Conservation (phyloP, 2,797 vertebrate species). For the Chloroceryle amazona region DNA sequence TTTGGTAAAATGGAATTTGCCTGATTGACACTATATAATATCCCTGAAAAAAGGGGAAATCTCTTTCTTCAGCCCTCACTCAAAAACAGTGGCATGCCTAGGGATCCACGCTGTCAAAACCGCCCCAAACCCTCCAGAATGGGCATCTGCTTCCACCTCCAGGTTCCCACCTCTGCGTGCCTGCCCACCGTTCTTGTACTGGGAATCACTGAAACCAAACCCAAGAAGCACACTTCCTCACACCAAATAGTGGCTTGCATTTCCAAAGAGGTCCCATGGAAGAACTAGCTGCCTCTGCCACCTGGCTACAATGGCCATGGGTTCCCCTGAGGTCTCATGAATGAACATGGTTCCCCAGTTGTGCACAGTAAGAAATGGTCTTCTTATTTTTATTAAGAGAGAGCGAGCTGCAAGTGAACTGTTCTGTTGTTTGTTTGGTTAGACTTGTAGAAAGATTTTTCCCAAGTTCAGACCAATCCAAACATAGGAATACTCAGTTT, state of each 20-base stretch:
- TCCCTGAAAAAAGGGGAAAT: background rate
- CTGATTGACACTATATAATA: background rate
- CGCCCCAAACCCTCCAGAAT: rapidly evolving
- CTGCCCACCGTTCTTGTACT: background rate
- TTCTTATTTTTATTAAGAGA: background rate
- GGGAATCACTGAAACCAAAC: background rate
- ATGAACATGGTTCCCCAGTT: rapidly evolving
- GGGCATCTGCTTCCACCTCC: background rate
- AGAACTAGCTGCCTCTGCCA: background rate
- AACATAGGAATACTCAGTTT: background rate
- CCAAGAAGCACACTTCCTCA: background rate
- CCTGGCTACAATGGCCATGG: background rate
- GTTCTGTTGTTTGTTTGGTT: background rate
- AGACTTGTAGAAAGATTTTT: background rate
- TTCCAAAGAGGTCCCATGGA: background rate
- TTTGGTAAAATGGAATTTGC: background rate
- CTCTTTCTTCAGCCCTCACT: background rate
- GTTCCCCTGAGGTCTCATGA: background rate
- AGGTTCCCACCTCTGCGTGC: rapidly evolving
- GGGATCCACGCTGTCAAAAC: background rate
- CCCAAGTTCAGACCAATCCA: background rate
- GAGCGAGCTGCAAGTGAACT: background rate
- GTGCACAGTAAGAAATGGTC: rapidly evolving
- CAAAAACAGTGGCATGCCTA: background rate
- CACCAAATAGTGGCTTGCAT: background rate